phyloP scores from a whole-genome alignment of 2,113 vertebrate genomes.

The Gulo gulo region DNA sequence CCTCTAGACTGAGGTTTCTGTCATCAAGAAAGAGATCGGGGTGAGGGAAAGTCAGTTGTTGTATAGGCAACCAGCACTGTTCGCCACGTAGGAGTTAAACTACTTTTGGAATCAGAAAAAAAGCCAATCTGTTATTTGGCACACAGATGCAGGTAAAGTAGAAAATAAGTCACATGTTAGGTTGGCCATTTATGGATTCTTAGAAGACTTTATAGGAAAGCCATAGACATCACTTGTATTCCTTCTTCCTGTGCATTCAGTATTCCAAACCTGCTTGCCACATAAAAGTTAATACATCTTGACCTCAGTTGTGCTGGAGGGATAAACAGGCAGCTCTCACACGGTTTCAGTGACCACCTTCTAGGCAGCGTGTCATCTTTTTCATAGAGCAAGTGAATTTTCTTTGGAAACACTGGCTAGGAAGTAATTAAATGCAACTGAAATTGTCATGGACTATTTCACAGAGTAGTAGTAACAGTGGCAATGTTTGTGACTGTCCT shows the following conservation, averaged over 20 bases:
- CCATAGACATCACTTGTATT: background rate
- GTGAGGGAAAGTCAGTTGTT: background rate
- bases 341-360: background rate
- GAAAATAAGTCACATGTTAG: background rate
- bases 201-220: background rate
- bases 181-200: background rate
- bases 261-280: background rate
- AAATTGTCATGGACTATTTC: background rate
- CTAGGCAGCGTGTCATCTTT: background rate
- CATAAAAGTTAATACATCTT: background rate
- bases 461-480: background rate
- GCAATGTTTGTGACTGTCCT: background rate
- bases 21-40: background rate
- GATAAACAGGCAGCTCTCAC: background rate
- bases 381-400: background rate
- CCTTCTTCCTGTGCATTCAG: background rate
- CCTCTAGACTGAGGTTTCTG: background rate
- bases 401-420: background rate
- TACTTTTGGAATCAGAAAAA: background rate
- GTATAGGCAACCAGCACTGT: background rate
- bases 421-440: background rate
- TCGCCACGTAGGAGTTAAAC: background rate
- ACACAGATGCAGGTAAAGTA: background rate
- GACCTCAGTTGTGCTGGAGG: background rate
- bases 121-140: background rate